phyloP scores from a whole-genome alignment of 1,140 invertebrate species.

The Tetranychus urticae region DNA sequence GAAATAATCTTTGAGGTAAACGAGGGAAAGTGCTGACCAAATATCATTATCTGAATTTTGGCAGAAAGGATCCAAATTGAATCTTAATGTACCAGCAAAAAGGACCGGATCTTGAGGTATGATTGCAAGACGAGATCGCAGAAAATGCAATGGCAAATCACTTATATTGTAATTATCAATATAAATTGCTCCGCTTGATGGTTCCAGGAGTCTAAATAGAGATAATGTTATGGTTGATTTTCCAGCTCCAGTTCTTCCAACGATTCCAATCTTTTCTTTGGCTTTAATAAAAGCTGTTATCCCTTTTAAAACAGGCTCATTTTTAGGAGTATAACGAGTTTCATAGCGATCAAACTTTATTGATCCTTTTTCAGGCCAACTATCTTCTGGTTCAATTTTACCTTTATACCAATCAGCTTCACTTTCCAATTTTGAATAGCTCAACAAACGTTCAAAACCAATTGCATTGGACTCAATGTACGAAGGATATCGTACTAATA shows the following conservation, averaged over 20 bases:
- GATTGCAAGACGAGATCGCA: slow-evolving; percentile 40
- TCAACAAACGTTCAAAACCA: slow-evolving; percentile 33
- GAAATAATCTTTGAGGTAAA: slow-evolving; percentile 12
- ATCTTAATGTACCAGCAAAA: slow-evolving; percentile 52
- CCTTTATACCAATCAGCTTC: slow-evolving; percentile 13
- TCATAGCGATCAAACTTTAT: slow-evolving; percentile 17
- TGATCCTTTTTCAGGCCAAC: slow-evolving; percentile 17
- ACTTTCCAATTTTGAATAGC: slow-evolving; percentile 35
- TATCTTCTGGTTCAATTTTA: not conserved
- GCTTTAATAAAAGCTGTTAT: slow-evolving; percentile 9
- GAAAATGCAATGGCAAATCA: slow-evolving; percentile 58
- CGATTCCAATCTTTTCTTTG: slow-evolving; percentile 10
- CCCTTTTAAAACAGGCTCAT: slow-evolving; percentile 17
- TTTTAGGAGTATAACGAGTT: slow-evolving; percentile 15
- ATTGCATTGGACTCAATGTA: slow-evolving; percentile 40
- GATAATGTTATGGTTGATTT: slow-evolving; percentile 59
- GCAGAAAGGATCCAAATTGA: slow-evolving; percentile 21
- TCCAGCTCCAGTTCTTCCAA: slow-evolving; percentile 36
- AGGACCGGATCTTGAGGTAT: slow-evolving; percentile 25
- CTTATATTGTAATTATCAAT: slow-evolving; percentile 75
- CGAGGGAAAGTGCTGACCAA: slow-evolving; percentile 17
- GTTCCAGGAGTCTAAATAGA: slow-evolving; percentile 67
- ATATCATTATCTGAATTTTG: slow-evolving; percentile 17
- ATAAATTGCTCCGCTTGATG: slow-evolving; percentile 39
- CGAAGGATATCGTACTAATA: slow-evolving; percentile 31